A percentile compares a stretch with the other conserved stretches of the same genome.
phyloP scores from a whole-genome alignment of 2,113 vertebrate species.

The Ginglymostoma cirratum region DNA sequence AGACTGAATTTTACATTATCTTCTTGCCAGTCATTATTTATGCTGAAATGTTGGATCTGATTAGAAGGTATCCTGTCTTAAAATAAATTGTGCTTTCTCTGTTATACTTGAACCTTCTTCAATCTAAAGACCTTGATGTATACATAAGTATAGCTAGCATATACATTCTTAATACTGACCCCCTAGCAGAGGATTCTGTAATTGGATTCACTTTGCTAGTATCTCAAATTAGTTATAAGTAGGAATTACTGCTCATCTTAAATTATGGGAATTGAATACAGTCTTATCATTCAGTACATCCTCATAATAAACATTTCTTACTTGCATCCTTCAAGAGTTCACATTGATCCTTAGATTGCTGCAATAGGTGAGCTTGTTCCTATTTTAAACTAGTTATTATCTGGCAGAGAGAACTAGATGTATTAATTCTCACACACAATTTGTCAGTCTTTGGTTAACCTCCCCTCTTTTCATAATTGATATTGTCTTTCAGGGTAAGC shows the following conservation, averaged over 20 bases:
- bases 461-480: not conserved
- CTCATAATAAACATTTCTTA: not conserved
- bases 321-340: not conserved
- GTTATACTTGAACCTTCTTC: not conserved
- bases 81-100: not conserved
- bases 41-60: not conserved
- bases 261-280: not conserved
- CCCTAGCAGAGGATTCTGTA: not conserved
- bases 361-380: not conserved
- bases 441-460: not conserved
- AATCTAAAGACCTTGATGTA: not conserved
- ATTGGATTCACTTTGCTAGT: not conserved
- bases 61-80: not conserved
- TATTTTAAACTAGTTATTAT: not conserved
- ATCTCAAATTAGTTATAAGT: not conserved
- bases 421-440: not conserved
- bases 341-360: not conserved
- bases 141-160: not conserved
- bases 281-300: not conserved
- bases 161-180: not conserved
- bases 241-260: not conserved
- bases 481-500: too few species aligned
- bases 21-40: not conserved
- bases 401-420: not conserved
- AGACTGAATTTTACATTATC: not conserved